phyloP scores from a whole-genome alignment of 1,140 invertebrate genomes.

The Pseudomyrmex cubaensis region DNA sequence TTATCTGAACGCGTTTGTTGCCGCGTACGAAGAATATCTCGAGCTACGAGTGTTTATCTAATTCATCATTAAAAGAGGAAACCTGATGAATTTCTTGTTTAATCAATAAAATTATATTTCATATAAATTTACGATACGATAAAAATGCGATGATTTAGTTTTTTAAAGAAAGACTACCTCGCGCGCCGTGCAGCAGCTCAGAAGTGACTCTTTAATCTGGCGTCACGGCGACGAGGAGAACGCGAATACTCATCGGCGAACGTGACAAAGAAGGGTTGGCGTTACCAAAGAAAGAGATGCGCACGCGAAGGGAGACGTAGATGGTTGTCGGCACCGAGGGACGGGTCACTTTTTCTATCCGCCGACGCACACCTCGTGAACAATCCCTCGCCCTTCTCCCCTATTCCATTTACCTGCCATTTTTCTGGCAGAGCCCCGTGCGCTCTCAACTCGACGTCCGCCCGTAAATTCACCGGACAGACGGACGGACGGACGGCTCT shows the following conservation, averaged over 20 bases:
- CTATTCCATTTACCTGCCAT: slow-evolving; percentile 51
- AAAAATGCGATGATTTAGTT: too few relatives aligned
- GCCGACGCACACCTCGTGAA: slow-evolving; percentile 17
- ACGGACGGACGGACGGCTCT: slow-evolving; percentile 1
- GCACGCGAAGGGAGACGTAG: slow-evolving; percentile 54
- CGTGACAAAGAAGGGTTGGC: slow-evolving; percentile 23
- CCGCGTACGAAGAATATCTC: too few relatives aligned
- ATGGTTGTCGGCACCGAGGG: slow-evolving; percentile 46
- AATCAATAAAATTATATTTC: too few relatives aligned
- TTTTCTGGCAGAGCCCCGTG: slow-evolving; percentile 49
- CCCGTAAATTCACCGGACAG: slow-evolving; percentile 54
- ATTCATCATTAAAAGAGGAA: too few relatives aligned
- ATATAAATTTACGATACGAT: too few relatives aligned
- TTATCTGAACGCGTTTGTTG: too few relatives aligned
- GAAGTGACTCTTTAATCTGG: slow-evolving; percentile 22
- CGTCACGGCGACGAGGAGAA: slow-evolving; percentile 7
- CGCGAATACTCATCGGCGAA: slow-evolving; percentile 31
- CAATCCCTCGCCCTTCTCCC: slow-evolving; percentile 17
- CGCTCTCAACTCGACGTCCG: slow-evolving; percentile 35
- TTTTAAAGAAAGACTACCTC: too few relatives aligned
- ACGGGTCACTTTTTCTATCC: slow-evolving; percentile 51
- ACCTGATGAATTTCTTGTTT: too few relatives aligned
- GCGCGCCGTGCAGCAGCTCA: neutral
- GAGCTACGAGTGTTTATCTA: too few relatives aligned
- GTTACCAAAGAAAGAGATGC: slow-evolving; percentile 20